Base-by-base conservation (phyloP, 2,113 vertebrate species). In the Lagopus leucura region DNA sequence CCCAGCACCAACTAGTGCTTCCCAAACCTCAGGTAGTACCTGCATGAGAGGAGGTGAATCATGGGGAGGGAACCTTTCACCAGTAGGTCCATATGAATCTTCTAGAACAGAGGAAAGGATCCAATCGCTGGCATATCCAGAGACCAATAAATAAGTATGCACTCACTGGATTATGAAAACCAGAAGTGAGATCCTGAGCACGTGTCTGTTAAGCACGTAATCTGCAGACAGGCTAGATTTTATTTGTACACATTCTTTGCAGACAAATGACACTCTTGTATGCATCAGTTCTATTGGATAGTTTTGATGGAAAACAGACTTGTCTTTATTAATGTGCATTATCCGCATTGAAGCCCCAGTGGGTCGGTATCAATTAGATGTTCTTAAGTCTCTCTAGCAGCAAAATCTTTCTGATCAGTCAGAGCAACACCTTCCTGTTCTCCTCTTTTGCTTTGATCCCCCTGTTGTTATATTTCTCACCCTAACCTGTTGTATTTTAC, bases 211-310 rank as follows among this genome's bases (percentile, higher is more conserved):
- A 65, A 24, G 38, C 60, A 57, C 0, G 1, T 38, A 52, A 71
- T 71, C 92, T 91, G 67, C 67, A 93, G 71, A 40, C 42, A 27
- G 58, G 14, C 32, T 77, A n/a, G 40, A 76, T 82, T 94, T 90
- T 86, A 34, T 64, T 42, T 67, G 55, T 77, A 52, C 1, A 2
- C 43, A 32, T 83, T 85, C 65, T 85, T 74, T 86, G 70, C 13
- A 67, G 57, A 72, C 27, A 90, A 80, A 83, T 47, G 34, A 67
- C 72, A 14, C 42, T 91, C 40, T 75, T 25, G 19, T 63, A 36
- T 20, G 40, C 0, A 0, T 78, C 73, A 86, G 42, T 90, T 64
- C 73, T 75, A 34, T 57, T 81, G 73, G 57, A 81, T 92, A 88
- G 64, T 18, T 88, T 78, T 82, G 67, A 77, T 78, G 48, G 66